These are phyloP conservation scores for Erethizon dorsatum DNA, from an alignment of 2,797 vertebrate genomes.

Conservation along the genomic window DNA sequence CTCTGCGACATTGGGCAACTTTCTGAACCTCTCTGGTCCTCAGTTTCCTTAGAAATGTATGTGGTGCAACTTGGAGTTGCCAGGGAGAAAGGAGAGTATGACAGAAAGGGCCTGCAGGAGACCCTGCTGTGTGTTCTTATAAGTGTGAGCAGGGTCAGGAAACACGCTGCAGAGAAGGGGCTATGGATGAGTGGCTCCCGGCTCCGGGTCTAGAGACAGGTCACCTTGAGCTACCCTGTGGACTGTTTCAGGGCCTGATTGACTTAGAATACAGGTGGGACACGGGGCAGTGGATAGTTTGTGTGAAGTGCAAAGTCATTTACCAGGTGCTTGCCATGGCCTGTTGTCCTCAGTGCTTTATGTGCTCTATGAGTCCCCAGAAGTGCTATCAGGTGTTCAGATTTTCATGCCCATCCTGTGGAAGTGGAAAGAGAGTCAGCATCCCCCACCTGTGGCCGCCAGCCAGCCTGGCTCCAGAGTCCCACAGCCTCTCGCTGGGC, in stretches of 20 bases:
- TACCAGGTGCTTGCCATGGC: rapidly evolving
- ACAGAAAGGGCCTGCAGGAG: background rate
- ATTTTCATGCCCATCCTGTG: background rate
- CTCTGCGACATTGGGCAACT: background rate
- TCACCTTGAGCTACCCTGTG: background rate
- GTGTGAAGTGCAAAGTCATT: background rate
- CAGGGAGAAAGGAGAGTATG: background rate
- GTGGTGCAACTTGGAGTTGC: background rate
- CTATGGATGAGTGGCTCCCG: background rate
- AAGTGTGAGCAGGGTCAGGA: background rate
- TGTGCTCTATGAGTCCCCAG: background rate
- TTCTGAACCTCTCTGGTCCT: background rate
- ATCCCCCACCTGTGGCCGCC: background rate
- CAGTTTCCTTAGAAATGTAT: background rate
- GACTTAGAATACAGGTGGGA: background rate
- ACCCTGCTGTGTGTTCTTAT: background rate
- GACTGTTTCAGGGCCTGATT: background rate
- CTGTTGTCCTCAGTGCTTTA: rapidly evolving
- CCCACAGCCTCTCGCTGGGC: background rate
- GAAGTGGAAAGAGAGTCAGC: background rate
- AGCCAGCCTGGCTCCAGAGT: background rate
- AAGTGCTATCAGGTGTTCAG: rapidly evolving
- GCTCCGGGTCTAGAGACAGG: background rate
- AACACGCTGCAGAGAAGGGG: too few species aligned
- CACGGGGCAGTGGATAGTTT: background rate